Percentiles rank a stretch among this genome's conserved stretches.
Conservation (phyloP, 2,797 vertebrate genomes). For the Melanogrammus aeglefinus region DNA sequence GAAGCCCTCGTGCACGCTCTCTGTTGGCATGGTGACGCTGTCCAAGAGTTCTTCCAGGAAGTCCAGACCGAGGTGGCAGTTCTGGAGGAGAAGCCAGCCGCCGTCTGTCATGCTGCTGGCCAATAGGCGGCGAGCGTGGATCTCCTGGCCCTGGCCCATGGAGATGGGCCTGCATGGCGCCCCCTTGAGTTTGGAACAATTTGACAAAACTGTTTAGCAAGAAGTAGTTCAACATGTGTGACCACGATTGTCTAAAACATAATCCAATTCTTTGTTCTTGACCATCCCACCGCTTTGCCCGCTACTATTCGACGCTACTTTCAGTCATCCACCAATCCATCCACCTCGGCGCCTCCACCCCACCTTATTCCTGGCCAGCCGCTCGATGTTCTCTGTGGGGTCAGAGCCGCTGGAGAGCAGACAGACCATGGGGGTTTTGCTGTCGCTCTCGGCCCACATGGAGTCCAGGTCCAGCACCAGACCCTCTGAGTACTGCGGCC, state of each 20-base stretch:
- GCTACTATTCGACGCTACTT: neutral
- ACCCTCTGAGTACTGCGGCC: constrained; percentile 74
- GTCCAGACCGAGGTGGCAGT: constrained; percentile 82
- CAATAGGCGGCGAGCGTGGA: constrained; percentile 78
- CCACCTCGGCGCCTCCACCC: neutral
- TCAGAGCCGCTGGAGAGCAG: constrained; percentile 84
- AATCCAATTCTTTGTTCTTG: too few relatives aligned
- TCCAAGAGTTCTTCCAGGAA: constrained; percentile 82
- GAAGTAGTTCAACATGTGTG: neutral
- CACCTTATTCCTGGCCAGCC: constrained; percentile 79
- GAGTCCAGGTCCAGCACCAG: constrained; percentile 79
- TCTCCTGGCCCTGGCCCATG: constrained; percentile 85
- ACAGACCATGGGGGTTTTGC: constrained; percentile 76
- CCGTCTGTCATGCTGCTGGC: constrained; percentile 78
- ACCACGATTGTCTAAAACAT: too few relatives aligned
- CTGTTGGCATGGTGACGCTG: constrained; percentile 59
- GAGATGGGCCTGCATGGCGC: constrained; percentile 76
- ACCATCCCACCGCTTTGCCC: neutral
- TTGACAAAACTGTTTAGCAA: neutral
- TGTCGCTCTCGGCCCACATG: constrained; percentile 79
- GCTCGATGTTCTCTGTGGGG: constrained; percentile 82
- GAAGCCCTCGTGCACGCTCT: constrained; percentile 67
- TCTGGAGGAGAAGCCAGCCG: constrained; percentile 85
- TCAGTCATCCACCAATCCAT: neutral
- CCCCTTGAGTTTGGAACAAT: constrained; percentile 59